Evolutionary conservation across 2,113 vertebrate genomes (phyloP), one percentile per base, ranked within the genome.

Genomic region (Crotophaga sulcirostris): DNA sequence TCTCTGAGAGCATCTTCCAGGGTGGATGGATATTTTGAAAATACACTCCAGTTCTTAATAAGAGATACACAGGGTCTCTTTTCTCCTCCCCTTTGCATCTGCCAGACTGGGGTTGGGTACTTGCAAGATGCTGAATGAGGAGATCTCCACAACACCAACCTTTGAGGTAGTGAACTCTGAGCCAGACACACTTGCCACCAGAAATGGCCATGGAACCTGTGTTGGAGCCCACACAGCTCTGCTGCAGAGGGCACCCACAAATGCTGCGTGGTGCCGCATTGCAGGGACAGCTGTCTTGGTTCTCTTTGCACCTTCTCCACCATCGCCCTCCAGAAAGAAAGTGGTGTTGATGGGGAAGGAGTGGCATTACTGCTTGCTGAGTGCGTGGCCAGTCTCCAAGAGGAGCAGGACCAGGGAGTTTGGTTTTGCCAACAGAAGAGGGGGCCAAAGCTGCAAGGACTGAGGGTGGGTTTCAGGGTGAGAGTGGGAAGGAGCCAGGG

Each of bases 361-460:
- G 42, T 28, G 60, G 11, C 24, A 29, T 89, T 78, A 38, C 34
- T 21, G 36, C 33, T 67, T 51, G 15, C 9, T 82, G 58, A 82
- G 29, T 55, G 40, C 5, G 24, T 67, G 80, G 68, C 79, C 81
- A 24, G 74, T 24, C 38, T 93, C 59, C 76, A 69, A 84, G 31
- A 34, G 38, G 52, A 94, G 16, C 47, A 5, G 18, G 68, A 80
- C 33, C 63, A 25, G 76, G 56, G 89, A 92, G 55, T 81, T 93
- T 58, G 84, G 5, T 74, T 94, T 84, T 97, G 51, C 88, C 59
- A 55, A 92, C 90, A 74, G 95, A 95, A 94, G 91, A 93, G 94
- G 86, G 86, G 95, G 94, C 94, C 94, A 93, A 93, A 93, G 89
- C 91, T 90, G 73, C 93, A 89, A 68, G 87, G 92, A 94, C 77